Evolutionary conservation across 2,797 vertebrate genomes (phyloP), one percentile per base, ranked within the genome.

Genomic region (Knipowitschia caucasica): DNA sequence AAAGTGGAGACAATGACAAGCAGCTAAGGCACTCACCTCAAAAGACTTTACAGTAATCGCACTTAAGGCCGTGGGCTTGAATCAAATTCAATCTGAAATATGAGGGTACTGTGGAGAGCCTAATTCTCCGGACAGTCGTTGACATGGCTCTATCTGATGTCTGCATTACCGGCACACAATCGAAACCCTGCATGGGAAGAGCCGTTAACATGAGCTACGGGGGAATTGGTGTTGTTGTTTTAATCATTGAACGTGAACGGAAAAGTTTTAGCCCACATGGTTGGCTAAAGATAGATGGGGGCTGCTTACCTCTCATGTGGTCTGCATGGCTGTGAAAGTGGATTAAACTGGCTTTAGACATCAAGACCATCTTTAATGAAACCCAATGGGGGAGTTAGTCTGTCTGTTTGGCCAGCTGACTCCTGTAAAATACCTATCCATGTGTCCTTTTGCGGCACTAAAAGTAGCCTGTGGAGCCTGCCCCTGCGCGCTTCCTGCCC

Each of bases 361-460:
- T 88, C 81, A 85, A 86, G 83, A 85, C 25, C 40, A 71, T 78
- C 79, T 63, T 79, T 88, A 87, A 89, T 88, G 84, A 85, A 88
- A 86, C 80, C 80, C 82, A 84, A 73, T 70, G 69, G 77, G 72
- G 82, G 83, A 77, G 78, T 83, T 81, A 85, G 81, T 26, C 66
- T 38, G 72, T 86, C 83, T 87, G 83, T 86, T 86, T 86, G 69
- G 75, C 80, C 86, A 88, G 87, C 86, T 88, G 86, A 89, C 80
- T 86, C 77, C 73, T 24, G 80, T 76, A 73, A 84, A 78, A 76
- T 68, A 71, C 49, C 72, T 73, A 78, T 78, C 81, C 72, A 47
- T 62, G 80, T 83, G 80, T 84, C 77, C 69, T 63, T 53, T 56
- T 68, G 68, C 77, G 40, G 61, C 68, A 77, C 71, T 80, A 82